Conservation (phyloP, 1,140 invertebrate species). For the Drosophila sulfurigaster region DNA sequence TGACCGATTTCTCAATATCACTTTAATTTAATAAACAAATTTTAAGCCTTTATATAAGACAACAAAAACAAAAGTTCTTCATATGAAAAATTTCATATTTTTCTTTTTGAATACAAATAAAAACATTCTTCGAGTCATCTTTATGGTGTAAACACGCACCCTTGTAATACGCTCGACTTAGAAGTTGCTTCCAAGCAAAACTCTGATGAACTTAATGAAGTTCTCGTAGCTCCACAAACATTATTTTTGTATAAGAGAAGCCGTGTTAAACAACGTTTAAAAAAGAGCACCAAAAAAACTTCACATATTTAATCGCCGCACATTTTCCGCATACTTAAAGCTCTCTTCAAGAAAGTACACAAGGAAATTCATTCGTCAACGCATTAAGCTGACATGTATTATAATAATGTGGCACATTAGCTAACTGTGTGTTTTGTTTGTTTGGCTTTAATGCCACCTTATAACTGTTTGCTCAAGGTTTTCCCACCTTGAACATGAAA, state of each 20-base stretch:
- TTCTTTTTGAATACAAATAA: too few relatives aligned
- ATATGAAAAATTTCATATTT: too few relatives aligned
- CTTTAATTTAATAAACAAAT: too few relatives aligned
- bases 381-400: constrained; percentile 6
- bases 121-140: too few relatives aligned
- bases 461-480: constrained; percentile 23
- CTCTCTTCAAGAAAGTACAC: neutral
- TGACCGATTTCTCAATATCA: too few relatives aligned
- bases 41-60: too few relatives aligned
- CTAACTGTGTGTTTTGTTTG: constrained; percentile 26
- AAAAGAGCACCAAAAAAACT: neutral
- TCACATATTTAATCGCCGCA: constrained; percentile 2
- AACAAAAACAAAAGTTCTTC: too few relatives aligned
- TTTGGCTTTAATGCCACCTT: constrained; percentile 22
- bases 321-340: neutral
- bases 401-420: constrained; percentile 38
- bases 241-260: neutral
- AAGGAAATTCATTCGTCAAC: constrained; percentile 34
- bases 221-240: too few relatives aligned
- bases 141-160: too few relatives aligned
- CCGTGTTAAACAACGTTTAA: neutral
- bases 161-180: too few relatives aligned
- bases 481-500: constrained; percentile 49
- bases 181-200: too few relatives aligned
- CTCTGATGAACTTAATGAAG: too few relatives aligned